Evolutionary conservation across 2,113 vertebrate species (phyloP), one percentile per base, ranked within the genome.

Genomic region (Polypterus senegalus): DNA sequence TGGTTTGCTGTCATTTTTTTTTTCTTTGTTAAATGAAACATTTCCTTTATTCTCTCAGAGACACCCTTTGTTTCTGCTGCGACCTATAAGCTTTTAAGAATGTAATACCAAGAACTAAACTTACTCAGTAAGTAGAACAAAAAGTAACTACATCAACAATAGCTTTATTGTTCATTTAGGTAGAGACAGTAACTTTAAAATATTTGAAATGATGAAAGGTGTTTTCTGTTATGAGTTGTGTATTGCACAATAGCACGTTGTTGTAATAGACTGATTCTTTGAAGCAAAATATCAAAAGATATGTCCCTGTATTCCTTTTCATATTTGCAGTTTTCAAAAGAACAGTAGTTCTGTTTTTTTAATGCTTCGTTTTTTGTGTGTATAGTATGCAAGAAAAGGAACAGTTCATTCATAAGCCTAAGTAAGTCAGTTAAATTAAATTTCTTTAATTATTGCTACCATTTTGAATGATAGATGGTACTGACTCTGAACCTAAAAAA

Each of bases 211-310:
- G 73, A 78, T 69, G 75, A 69, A 81, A 75, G 74, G 77, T 87
- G 76, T 80, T 91, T 85, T 85, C 85, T 82, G 80, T 51, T 73
- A 69, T 68, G 55, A 71, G 66, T 69, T 66, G 69, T 46, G 71
- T 69, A 27, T 47, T 56, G 69, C 66, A 92, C 84, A 94, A 87
- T 81, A 66, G 63, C 5, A 74, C 79, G 87, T 89, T 94, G 90
- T 93, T 83, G 27, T 27, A 81, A 67, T 79, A 73, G 80, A 64
- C 72, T 85, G 85, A 85, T 86, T 83, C 62, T 48, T 58, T 66
- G 48, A 58, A 65, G 55, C 58, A 61, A 10, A 44, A 43, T 61
- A 76, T 61, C 65, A 59, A 65, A 64, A 69, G 67, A 53, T 51
- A 69, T 63, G 65, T 66, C 55, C 53, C 49, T 65, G 58, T 62